These are phyloP conservation scores for Pseudopodoces humilis DNA, from an alignment of 2,113 vertebrate species.

Conservation along the genomic window DNA sequence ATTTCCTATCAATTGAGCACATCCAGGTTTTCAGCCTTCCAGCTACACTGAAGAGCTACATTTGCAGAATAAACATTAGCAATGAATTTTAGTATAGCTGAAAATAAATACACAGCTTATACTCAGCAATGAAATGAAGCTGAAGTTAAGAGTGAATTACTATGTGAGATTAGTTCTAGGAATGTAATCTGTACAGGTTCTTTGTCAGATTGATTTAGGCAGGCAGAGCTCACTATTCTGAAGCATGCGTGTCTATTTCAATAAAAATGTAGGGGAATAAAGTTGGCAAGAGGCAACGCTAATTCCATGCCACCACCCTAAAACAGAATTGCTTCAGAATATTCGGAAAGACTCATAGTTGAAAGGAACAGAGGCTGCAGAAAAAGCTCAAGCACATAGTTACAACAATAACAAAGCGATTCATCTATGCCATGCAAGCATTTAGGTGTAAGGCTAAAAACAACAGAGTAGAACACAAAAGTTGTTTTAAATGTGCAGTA, in stretches of 20 bases:
- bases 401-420: slow-evolving; percentile 76
- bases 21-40: slow-evolving; percentile 9
- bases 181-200: neutral
- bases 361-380: slow-evolving; percentile 89
- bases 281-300: slow-evolving; percentile 93
- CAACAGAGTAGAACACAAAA: slow-evolving; percentile 67
- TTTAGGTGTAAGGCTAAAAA: slow-evolving; percentile 73
- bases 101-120: slow-evolving; percentile 6
- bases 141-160: neutral
- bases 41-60: slow-evolving; percentile 6
- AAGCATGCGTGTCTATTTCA: slow-evolving; percentile 89
- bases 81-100: slow-evolving; percentile 11
- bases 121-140: slow-evolving; percentile 35
- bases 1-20: neutral
- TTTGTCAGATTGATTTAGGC: slow-evolving; percentile 75
- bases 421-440: slow-evolving; percentile 82
- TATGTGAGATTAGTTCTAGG: slow-evolving; percentile 24
- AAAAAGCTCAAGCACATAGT: slow-evolving; percentile 88
- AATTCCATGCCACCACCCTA: slow-evolving; percentile 99
- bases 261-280: slow-evolving; percentile 91
- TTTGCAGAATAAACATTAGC: neutral
- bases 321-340: slow-evolving; percentile 99
- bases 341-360: slow-evolving; percentile 94
- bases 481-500: slow-evolving; percentile 81
- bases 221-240: slow-evolving; percentile 85